Conservation (phyloP, 2,888 invertebrate species). For the Amphipyra tragopoginis region DNA sequence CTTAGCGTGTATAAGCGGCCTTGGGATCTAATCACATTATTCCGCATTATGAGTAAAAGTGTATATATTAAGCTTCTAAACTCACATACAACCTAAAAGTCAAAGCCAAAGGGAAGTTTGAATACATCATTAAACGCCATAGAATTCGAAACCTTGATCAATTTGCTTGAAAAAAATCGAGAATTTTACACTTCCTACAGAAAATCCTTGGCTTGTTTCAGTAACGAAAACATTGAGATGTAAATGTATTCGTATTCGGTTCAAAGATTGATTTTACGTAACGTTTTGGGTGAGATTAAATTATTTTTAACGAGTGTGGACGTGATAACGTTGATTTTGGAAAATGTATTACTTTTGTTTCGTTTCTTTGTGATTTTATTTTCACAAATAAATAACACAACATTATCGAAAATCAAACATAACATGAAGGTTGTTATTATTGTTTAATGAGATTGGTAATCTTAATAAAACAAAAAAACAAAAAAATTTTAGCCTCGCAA, state of each 20-base stretch:
- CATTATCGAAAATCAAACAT: no score
- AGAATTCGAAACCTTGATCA: constrained; percentile 7
- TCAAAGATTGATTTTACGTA: neutral
- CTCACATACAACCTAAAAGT: neutral
- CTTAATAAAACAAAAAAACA: no score
- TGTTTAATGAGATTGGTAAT: no score
- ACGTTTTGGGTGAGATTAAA: neutral
- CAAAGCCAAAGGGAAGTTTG: neutral
- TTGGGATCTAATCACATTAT: no score
- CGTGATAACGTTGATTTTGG: no score
- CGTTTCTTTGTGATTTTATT: no score
- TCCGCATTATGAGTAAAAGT: no score
- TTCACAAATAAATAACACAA: no score
- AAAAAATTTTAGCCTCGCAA: no score
- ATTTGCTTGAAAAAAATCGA: constrained; percentile 17
- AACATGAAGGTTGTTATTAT: no score
- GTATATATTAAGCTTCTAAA: neutral
- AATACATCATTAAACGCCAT: constrained; percentile 24
- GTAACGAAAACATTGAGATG: neutral
- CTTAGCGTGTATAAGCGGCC: no score
- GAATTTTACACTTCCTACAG: neutral
- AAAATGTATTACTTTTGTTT: no score
- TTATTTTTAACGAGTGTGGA: neutral
- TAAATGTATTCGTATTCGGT: neutral
- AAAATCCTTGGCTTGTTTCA: constrained; percentile 1